A percentile compares a stretch with the other conserved stretches of the same genome.
phyloP scores from a whole-genome alignment of 2,888 invertebrate species.

The Lucinisca nassula region DNA sequence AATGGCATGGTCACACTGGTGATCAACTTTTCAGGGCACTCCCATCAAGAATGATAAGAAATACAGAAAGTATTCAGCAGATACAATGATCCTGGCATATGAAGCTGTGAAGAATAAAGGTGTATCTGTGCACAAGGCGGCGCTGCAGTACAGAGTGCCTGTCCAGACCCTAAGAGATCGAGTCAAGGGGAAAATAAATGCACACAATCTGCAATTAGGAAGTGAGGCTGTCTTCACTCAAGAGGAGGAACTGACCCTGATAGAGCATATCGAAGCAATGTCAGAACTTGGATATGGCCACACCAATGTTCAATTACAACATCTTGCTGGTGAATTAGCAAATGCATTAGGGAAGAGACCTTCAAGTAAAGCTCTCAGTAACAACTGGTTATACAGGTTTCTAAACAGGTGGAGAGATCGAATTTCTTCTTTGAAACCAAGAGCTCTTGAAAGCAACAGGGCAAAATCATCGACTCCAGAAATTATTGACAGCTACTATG shows the following conservation, averaged over 20 bases:
- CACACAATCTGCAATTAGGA: neutral
- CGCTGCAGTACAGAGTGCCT: neutral
- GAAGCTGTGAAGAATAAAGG: neutral
- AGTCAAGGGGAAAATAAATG: neutral
- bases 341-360: neutral
- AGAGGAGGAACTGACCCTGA: neutral
- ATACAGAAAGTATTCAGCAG: neutral
- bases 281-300: neutral
- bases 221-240: neutral
- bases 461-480: neutral
- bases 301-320: neutral
- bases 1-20: neutral
- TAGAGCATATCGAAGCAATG: neutral
- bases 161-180: neutral
- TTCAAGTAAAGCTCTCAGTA: neutral
- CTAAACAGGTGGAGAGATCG: neutral
- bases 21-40: neutral
- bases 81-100: neutral
- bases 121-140: neutral
- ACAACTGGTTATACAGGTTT: neutral
- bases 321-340: neutral
- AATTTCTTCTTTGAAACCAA: constrained; percentile 5
- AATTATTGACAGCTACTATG: neutral
- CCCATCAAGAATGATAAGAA: neutral
- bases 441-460: neutral